Evolutionary conservation across 2,888 invertebrate species (phyloP).

Genomic region (Busseola fusca): DNA sequence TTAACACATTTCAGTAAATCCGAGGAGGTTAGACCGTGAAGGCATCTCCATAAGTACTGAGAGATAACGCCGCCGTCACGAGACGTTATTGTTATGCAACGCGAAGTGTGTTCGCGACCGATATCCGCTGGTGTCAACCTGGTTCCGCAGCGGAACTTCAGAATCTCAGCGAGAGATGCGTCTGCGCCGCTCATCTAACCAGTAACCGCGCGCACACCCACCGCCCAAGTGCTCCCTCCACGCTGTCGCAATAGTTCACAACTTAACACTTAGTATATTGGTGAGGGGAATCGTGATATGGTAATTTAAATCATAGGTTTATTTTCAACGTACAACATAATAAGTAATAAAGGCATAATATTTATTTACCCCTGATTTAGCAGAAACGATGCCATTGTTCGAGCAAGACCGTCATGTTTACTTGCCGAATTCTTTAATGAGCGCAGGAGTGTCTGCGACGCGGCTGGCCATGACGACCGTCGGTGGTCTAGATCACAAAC

Average conservation of each 20-base stretch:
- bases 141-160: conserved; percentile 70
- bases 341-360: conserved; percentile 44
- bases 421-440: conserved; percentile 27
- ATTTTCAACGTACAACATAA: conserved; percentile 57
- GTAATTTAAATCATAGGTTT: conserved; percentile 64
- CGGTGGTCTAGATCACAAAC: conserved; percentile 21
- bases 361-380: conserved; percentile 67
- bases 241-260: conserved; percentile 37
- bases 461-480: background rate
- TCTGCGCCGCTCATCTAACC: conserved; percentile 40
- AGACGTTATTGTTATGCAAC: conserved; percentile 84
- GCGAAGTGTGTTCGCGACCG: conserved; percentile 66
- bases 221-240: conserved; percentile 18
- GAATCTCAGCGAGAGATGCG: conserved; percentile 61
- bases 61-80: conserved; percentile 84
- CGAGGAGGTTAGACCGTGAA: conserved; percentile 75
- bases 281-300: conserved; percentile 61
- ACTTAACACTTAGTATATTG: conserved; percentile 46
- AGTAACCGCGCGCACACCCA: conserved; percentile 27
- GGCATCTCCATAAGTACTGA: conserved; percentile 83
- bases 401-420: conserved; percentile 43
- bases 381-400: conserved; percentile 59
- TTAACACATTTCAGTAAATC: conserved; percentile 66
- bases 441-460: conserved; percentile 21
- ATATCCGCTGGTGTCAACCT: conserved; percentile 65